Evolutionary conservation across 2,888 invertebrate genomes (phyloP).

Genomic region (Sinhomidia bicolor): DNA sequence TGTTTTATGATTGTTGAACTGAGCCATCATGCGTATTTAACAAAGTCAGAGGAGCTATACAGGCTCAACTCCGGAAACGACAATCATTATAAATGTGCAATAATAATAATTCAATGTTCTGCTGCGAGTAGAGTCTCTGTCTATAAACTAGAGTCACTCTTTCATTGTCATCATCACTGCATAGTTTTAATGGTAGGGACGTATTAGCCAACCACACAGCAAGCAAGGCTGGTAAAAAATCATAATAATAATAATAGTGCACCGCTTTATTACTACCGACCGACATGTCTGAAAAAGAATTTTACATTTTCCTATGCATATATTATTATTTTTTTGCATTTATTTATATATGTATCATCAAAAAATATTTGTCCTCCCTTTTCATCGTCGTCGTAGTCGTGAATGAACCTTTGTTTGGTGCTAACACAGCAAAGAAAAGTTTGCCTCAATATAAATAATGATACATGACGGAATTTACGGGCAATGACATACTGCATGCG

Average conservation of each 20-base stretch:
- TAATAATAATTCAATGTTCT: slow-evolving; percentile 62
- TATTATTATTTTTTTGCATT: not conserved
- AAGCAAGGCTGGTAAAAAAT: not conserved
- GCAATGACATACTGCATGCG: slow-evolving; percentile 39
- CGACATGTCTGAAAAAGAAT: not conserved
- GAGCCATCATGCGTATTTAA: not conserved
- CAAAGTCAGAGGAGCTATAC: too few species aligned
- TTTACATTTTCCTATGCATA: not conserved
- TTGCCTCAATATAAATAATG: slow-evolving; percentile 9
- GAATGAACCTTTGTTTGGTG: slow-evolving; percentile 18
- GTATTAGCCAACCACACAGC: not conserved
- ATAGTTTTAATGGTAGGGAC: not conserved
- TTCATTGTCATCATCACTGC: slow-evolving; percentile 11
- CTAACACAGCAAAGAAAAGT: not conserved
- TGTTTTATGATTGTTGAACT: not conserved
- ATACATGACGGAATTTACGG: slow-evolving; percentile 44
- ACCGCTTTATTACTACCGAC: not conserved
- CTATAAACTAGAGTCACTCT: not conserved
- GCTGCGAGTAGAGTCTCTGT: slow-evolving; percentile 37
- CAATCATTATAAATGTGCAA: slow-evolving; percentile 67
- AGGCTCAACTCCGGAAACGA: slow-evolving; percentile 57
- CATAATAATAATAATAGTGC: not conserved
- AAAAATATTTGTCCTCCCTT: slow-evolving; percentile 11
- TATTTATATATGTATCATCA: not conserved
- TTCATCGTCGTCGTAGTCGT: not conserved